A percentile compares a stretch with the other conserved stretches of the same genome.
These are phyloP conservation scores for Microchirus variegatus DNA, from an alignment of 2,797 vertebrate species.

Conservation along the genomic window DNA sequence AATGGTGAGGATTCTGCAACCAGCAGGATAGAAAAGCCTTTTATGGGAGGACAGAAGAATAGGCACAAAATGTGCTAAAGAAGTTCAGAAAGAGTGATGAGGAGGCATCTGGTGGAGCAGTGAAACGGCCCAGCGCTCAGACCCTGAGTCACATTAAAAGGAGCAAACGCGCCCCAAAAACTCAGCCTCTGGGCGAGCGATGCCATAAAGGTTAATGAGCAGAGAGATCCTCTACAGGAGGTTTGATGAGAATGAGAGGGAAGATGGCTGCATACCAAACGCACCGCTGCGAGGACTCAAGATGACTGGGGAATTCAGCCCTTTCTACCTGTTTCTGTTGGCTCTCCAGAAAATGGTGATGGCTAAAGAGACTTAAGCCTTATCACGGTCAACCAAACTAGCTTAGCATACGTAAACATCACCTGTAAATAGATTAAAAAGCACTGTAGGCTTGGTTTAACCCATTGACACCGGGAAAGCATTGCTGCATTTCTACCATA, in stretches of 20 bases:
- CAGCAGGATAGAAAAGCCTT: conserved; percentile 51
- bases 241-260: conserved; percentile 22
- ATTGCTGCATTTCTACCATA: too few relatives aligned
- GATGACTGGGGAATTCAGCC: background rate
- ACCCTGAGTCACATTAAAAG: conserved; percentile 49
- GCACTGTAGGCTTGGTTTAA: conserved; percentile 3
- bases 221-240: conserved; percentile 47
- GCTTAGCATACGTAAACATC: conserved; percentile 3
- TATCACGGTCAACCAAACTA: conserved; percentile 5
- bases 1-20: conserved; percentile 51
- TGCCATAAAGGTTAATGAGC: conserved; percentile 72
- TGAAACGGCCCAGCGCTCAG: conserved; percentile 36
- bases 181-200: conserved; percentile 39
- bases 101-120: conserved; percentile 55
- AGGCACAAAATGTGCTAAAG: conserved; percentile 28
- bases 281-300: background rate
- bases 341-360: conserved; percentile 14
- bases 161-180: conserved; percentile 34
- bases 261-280: conserved; percentile 17
- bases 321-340: background rate
- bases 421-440: conserved; percentile 12
- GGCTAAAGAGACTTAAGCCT: conserved; percentile 6
- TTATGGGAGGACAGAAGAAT: conserved; percentile 50
- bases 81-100: conserved; percentile 49
- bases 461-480: too few relatives aligned